Evolutionary conservation across 2,888 invertebrate species (phyloP), one percentile per base, ranked within the genome.

Genomic region (Stenolophus ochropezus): DNA sequence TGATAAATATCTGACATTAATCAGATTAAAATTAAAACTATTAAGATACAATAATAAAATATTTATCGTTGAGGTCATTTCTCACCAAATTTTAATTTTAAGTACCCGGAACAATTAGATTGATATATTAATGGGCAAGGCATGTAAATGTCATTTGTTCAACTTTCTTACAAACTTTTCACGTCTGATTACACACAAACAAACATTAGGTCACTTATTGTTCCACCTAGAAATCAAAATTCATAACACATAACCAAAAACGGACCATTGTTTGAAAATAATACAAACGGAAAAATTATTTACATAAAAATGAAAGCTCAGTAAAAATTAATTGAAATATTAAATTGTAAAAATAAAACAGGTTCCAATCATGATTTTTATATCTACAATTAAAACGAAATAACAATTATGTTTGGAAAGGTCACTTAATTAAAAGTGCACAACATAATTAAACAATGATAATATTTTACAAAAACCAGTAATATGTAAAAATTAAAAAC

Each of bases 61-160:
- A 18, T 53, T 16, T 42, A 42, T 51, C 14, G 51, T 25, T 27
- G 27, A 65, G 61, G 61, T 61, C 25, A 27, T 23, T 61, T 61
- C 61, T 23, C 61, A 61, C 61, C 8, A 20, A 14, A 18, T 16
- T 65, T 33, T 16, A 33, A 65, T 65, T 27, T 4, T 4, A 65
- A 65, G 1, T 18, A 65, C 65, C 65, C 65, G 65, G 33, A 65
- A 65, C 65, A 33, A 33, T 18, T 65, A 3, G 25, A 58, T 8
- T 21, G 2, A 18, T 65, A 8, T 65, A 65, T 33, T 65, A 65
- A 65, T 65, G 33, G 20, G 16, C 14, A 27, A 33, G 25, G 4
- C 16, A 18, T 33, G 0, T 4, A 4, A 65, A 65, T 65, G 65
- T 33, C 65, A 65, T 33, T 65, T 65, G 27, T 27, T 65, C 16